Percentiles rank a stretch among this genome's conserved stretches.
Evolutionary conservation across 2,113 vertebrate genomes (phyloP).

Genomic region (Dicerorhinus sumatrensis): DNA sequence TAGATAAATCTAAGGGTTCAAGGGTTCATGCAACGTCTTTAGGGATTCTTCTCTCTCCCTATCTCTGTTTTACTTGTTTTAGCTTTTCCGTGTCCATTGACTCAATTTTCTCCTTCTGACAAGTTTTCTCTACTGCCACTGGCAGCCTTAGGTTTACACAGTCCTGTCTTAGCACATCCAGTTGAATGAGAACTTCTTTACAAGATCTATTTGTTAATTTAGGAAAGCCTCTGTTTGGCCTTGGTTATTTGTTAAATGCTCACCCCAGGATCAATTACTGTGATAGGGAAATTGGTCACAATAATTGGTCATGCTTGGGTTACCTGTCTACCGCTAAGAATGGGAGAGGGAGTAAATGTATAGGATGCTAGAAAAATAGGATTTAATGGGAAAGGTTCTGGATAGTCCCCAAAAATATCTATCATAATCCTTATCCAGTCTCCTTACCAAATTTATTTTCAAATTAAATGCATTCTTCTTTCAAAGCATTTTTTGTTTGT

Average conservation of each 20-base stretch:
- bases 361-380: neutral
- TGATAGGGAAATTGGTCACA: neutral
- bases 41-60: neutral
- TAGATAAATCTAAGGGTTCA: neutral
- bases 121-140: neutral
- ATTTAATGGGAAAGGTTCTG: neutral
- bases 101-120: conserved; percentile 11
- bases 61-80: neutral
- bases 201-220: neutral
- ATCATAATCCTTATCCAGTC: neutral
- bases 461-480: neutral
- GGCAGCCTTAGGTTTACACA: neutral
- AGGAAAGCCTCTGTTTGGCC: neutral
- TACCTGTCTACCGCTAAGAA: neutral
- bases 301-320: neutral
- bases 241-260: conserved; percentile 32
- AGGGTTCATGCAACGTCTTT: neutral
- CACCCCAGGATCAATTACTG: neutral
- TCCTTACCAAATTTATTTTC: neutral
- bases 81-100: neutral
- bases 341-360: neutral
- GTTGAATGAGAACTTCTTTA: neutral
- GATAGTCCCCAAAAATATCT: neutral
- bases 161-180: neutral
- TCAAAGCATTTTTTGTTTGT: neutral